Base-by-base conservation (phyloP, 2,797 vertebrate genomes). In the Anas bernieri region DNA sequence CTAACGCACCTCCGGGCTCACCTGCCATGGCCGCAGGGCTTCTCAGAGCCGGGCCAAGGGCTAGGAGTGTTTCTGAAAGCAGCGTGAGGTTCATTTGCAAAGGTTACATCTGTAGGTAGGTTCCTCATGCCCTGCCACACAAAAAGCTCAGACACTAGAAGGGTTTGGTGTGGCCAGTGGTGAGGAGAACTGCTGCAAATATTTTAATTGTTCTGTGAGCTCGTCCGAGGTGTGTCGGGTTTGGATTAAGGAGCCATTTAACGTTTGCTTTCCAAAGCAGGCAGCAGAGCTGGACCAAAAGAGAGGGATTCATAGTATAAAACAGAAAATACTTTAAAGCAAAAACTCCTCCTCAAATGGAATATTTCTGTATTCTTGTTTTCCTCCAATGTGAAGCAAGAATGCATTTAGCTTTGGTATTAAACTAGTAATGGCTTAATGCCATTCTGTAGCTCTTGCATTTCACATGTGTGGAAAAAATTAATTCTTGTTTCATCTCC, bases 401-500 rank as follows among this genome's bases (percentile, higher is more conserved):
- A 68, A 11, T 15, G 39, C 5, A 0, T 73, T 81, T 62, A 39
- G 39, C 25, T 56, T 45, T 2, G 7, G 7, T 37, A 9, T 50
- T 39, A 48, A 76, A 56, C 33, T 58, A 28, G 55, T 5, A 7
- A 41, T 33, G 39, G 11, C 31, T 88, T 76, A 3, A 1, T 35
- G 35, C 37, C 45, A 2, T 10, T 7, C 28, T 52, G 17, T 33
- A 43, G 69, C 23, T 89, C 41, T 62, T 46, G 3, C 1, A 3
- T 73, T 82, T 45, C 61, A 39, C 52, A 52, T 63, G 35, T 7
- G 0, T 35, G 10, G 45, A 58, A 82, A 9, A 74, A 75, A 78
- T 86, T 13, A 69, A 78, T 96, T 61, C 63, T 79, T 39, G 6
- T 41, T 92, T 90, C 23, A 66, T 75, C 28, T 50, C 80, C 12